These are phyloP conservation scores for Thamnaconus septentrionalis DNA, from an alignment of 2,113 vertebrate species.

Conservation along the genomic window DNA sequence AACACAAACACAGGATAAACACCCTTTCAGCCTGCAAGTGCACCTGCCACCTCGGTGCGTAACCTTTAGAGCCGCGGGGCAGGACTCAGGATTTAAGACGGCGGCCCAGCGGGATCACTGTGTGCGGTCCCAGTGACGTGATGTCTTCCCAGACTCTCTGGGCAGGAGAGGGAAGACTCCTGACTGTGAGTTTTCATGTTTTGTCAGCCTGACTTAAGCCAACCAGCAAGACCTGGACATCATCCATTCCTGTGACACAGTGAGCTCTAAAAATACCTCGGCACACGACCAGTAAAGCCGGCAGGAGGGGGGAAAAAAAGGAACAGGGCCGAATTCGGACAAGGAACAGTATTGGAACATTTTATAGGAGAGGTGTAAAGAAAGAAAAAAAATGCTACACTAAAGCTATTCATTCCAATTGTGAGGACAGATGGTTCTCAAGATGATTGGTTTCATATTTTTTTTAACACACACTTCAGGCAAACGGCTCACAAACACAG, in stretches of 20 bases:
- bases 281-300: slow-evolving; percentile 16
- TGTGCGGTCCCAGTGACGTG: slow-evolving; percentile 21
- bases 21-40: too few relatives aligned
- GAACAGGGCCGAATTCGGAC: background rate
- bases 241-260: slow-evolving; percentile 57
- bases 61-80: background rate
- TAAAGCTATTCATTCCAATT: background rate
- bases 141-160: slow-evolving; percentile 50
- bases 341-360: slow-evolving; percentile 21
- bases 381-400: background rate
- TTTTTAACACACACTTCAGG: too few relatives aligned
- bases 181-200: slow-evolving; percentile 63
- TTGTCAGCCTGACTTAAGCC: slow-evolving; percentile 62
- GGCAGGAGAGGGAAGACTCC: slow-evolving; percentile 53
- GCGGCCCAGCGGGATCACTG: slow-evolving; percentile 20
- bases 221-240: slow-evolving; percentile 64
- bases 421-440: too few relatives aligned
- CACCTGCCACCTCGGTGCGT: background rate
- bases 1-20: background rate
- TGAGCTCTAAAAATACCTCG: slow-evolving; percentile 61
- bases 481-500: too few relatives aligned
- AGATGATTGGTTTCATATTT: too few relatives aligned
- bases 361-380: slow-evolving; percentile 4
- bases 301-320: slow-evolving; percentile 13
- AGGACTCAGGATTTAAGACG: background rate